Evolutionary conservation across 1,140 invertebrate species (phyloP).

Genomic region (Hyphantria cunea): DNA sequence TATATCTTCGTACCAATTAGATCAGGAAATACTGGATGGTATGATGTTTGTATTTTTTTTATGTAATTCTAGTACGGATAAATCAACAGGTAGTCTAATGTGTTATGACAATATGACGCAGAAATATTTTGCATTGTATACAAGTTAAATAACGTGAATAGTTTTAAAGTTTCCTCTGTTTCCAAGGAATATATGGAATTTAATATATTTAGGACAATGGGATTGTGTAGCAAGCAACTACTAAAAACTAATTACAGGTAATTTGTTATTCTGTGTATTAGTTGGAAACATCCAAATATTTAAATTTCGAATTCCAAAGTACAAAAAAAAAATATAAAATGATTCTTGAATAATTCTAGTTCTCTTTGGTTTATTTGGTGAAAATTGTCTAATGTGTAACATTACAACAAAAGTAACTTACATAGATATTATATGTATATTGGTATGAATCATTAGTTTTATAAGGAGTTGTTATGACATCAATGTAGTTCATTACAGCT

Average conservation of each 20-base stretch:
- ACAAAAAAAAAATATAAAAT: too few relatives aligned
- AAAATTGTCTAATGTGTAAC: too few relatives aligned
- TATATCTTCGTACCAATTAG: constrained; percentile 68
- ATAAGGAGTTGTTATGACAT: constrained; percentile 6
- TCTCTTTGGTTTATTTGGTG: too few relatives aligned
- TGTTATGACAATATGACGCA: constrained; percentile 37
- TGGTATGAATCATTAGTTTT: neutral
- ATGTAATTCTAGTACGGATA: constrained; percentile 56
- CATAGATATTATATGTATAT: neutral
- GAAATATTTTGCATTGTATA: constrained; percentile 27
- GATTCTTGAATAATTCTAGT: too few relatives aligned
- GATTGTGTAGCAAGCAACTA: too few relatives aligned
- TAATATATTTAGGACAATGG: too few relatives aligned
- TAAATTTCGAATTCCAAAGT: too few relatives aligned
- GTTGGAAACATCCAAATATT: too few relatives aligned
- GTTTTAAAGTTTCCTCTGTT: neutral
- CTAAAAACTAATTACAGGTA: too few relatives aligned
- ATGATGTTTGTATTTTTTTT: constrained; percentile 37
- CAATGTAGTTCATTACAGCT: neutral
- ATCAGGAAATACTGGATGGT: constrained; percentile 76
- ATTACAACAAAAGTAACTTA: neutral
- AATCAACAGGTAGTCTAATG: constrained; percentile 67
- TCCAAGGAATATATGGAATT: too few relatives aligned
- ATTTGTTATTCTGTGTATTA: too few relatives aligned
- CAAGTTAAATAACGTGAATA: constrained; percentile 18